Conservation (phyloP, 2,797 vertebrate species). For the Artibeus jamaicensis region DNA sequence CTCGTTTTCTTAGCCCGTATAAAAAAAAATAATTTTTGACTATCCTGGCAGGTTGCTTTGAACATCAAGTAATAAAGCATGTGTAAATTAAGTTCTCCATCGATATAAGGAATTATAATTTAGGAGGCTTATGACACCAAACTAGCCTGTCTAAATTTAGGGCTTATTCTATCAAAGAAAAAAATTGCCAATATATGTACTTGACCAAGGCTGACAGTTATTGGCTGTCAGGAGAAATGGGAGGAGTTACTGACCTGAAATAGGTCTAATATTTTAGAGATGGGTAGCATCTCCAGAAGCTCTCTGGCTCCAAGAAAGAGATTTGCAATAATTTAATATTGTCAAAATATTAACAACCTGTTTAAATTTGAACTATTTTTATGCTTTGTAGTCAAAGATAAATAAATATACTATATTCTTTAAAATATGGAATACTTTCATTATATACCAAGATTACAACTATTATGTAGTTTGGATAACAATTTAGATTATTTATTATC, state of each 20-base stretch:
- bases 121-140: neutral
- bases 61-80: neutral
- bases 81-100: neutral
- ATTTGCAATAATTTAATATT: neutral
- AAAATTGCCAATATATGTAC: neutral
- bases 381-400: neutral
- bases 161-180: neutral
- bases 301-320: neutral
- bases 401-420: neutral
- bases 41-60: neutral
- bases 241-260: neutral
- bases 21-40: neutral
- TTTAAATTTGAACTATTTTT: neutral
- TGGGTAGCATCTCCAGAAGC: neutral
- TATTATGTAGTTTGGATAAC: neutral
- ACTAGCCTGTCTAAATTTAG: neutral
- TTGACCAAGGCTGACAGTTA: neutral
- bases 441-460: neutral
- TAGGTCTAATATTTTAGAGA: neutral
- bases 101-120: neutral
- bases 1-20: neutral
- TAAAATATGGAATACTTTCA: neutral
- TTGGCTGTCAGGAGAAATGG: neutral
- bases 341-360: neutral
- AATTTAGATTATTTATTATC: neutral